Evolutionary conservation across 2,888 invertebrate genomes (phyloP), one percentile per base, ranked within the genome.

Genomic region (Cerastoderma edule): DNA sequence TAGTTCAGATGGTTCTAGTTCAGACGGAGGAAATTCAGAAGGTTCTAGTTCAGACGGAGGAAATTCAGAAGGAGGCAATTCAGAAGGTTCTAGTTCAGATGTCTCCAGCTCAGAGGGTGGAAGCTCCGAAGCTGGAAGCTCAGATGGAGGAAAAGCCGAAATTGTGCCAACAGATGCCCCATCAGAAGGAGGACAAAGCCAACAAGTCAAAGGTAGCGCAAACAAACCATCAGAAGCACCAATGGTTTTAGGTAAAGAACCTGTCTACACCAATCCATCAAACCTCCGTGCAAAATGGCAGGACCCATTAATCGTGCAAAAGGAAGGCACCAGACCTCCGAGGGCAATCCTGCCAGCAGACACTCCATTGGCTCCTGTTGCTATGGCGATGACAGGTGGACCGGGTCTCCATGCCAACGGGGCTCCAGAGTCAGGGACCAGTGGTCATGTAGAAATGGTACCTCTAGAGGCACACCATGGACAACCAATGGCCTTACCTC

Each of bases 281-380:
- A 56, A 60, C 48, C 32, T 22, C 19, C 48, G 22, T 33, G 60
- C 67, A 19, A 63, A 64, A 32, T 39, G 39, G 60, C 16, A 50
- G 22, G 74, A 74, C 39, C 78, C 78, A 35, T 50, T 78, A 33
- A 1, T 35, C n/a, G 74, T 74, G 78, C 56, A 64, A 0, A 24
- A 68, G 16, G 69, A 69, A 32, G 75, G 72, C 19, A 72, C 72
- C n/a, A 28, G 6, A 0, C 72, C 75, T 44, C 75, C 79, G 22
- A 46, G 56, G 28, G 71, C 76, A 8, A n/a, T n/a, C 28, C 28
- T 66, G n/a, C 48, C 65, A 8, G 28, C n/a, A 13, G 22, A 65
- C 30, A 48, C 44, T 28, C 32, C 19, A 16, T 46, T 30, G 6
- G 32, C 75, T 35, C 79, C 79, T 32, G 46, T 66, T 24, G 75